Conservation (phyloP, 2,888 invertebrate species). For the Sisyra nigra region DNA sequence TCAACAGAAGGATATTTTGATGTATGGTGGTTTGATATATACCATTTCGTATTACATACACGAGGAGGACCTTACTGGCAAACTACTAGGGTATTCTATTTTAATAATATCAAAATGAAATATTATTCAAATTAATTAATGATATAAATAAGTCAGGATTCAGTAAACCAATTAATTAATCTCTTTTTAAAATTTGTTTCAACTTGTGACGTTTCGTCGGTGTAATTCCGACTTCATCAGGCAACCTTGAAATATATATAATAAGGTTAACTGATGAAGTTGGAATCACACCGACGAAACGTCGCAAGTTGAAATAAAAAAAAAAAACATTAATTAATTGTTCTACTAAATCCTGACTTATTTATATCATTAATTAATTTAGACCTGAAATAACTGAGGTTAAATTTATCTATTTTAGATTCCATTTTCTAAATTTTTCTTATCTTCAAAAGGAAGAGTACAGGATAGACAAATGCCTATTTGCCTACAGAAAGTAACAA, state of each 20-base stretch:
- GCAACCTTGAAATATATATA: background rate
- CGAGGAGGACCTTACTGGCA: slow-evolving; percentile 99
- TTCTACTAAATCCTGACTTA: too few relatives aligned
- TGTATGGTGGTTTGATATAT: slow-evolving; percentile 77
- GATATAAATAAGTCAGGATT: too few relatives aligned
- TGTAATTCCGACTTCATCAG: too few relatives aligned
- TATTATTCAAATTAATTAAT: too few relatives aligned
- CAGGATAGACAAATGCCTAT: slow-evolving; percentile 66
- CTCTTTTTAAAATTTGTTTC: too few relatives aligned
- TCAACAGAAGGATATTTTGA: slow-evolving; percentile 62
- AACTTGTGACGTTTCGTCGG: too few relatives aligned
- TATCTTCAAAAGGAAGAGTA: slow-evolving; percentile 65
- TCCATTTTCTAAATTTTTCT: slow-evolving; percentile 85
- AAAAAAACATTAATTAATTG: too few relatives aligned
- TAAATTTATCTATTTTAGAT: slow-evolving; percentile 36
- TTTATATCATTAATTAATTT: too few relatives aligned
- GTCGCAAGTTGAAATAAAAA: too few relatives aligned
- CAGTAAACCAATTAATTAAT: too few relatives aligned
- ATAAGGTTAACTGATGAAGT: background rate
- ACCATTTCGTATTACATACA: slow-evolving; percentile 74
- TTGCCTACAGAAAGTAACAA: slow-evolving; percentile 41
- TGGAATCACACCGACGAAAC: too few relatives aligned
- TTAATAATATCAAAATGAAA: background rate
- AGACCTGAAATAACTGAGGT: too few relatives aligned
- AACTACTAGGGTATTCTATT: slow-evolving; percentile 47